Conservation (phyloP, 2,888 invertebrate genomes). For the Luperina testacea region DNA sequence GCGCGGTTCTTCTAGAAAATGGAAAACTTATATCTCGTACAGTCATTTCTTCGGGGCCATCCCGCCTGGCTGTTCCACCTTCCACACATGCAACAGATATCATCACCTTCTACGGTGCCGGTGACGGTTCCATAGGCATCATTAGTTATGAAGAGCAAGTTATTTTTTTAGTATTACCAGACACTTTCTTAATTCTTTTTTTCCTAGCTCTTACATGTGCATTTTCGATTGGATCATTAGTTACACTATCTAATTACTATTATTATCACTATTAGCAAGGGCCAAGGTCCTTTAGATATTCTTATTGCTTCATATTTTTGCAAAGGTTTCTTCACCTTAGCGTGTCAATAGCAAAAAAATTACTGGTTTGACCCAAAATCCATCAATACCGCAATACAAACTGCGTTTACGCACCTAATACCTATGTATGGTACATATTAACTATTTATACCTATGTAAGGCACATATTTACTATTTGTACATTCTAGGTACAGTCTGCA, state of each 20-base stretch:
- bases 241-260: neutral
- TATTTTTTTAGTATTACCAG: slow-evolving; percentile 27
- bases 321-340: neutral
- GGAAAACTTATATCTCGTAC: slow-evolving; percentile 90
- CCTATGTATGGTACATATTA: neutral
- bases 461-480: slow-evolving; percentile 4
- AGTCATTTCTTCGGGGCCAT: slow-evolving; percentile 79
- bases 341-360: neutral
- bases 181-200: slow-evolving; percentile 15
- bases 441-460: neutral
- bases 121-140: slow-evolving; percentile 96
- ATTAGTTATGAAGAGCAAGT: slow-evolving; percentile 90
- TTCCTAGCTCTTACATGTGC: slow-evolving; percentile 9
- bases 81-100: slow-evolving; percentile 85
- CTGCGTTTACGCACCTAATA: neutral
- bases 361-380: neutral
- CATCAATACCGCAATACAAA: neutral
- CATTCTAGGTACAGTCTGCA: slow-evolving; percentile 11
- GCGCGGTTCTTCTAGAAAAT: slow-evolving; percentile 93
- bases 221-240: neutral
- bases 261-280: neutral
- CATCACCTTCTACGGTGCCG: slow-evolving; percentile 95
- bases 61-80: slow-evolving; percentile 80
- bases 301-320: slow-evolving; percentile 4
- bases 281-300: neutral